Percentiles rank a stretch among this genome's conserved stretches.
These are phyloP conservation scores for Emydura subglobosa DNA, from an alignment of 2,113 vertebrate genomes.

Conservation along the genomic window DNA sequence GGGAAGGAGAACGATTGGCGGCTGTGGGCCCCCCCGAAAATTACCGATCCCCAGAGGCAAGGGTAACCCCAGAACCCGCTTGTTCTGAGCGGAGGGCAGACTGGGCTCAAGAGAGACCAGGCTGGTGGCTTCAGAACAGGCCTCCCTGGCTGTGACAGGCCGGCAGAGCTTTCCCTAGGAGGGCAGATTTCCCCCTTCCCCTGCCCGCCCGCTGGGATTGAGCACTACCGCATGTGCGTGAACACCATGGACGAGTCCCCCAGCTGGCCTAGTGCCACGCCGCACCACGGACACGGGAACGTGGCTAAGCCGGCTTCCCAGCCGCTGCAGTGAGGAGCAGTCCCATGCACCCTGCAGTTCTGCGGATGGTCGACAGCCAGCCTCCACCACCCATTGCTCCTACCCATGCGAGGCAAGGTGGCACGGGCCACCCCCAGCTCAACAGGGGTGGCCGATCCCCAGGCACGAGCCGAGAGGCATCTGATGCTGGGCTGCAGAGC, in stretches of 20 bases:
- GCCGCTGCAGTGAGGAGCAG: background rate
- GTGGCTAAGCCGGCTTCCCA: background rate
- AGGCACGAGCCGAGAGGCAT: too few relatives aligned
- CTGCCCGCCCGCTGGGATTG: accelerated
- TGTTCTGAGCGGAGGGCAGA: background rate
- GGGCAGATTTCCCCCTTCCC: background rate
- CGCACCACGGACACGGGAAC: background rate
- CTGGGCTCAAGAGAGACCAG: background rate
- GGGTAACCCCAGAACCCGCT: background rate
- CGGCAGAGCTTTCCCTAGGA: accelerated
- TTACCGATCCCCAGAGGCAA: background rate
- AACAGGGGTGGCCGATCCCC: accelerated
- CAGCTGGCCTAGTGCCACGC: background rate
- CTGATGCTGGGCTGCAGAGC: background rate
- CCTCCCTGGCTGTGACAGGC: background rate
- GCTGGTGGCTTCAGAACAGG: background rate
- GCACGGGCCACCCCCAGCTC: background rate
- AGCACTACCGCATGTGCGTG: background rate
- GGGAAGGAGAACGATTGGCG: background rate
- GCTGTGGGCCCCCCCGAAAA: background rate
- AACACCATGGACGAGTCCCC: accelerated
- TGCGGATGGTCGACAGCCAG: background rate
- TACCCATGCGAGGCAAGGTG: background rate
- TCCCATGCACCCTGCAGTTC: background rate
- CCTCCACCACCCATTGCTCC: background rate